Base-by-base conservation (phyloP, 2,797 vertebrate species). In the Coccyzus lansbergi region DNA sequence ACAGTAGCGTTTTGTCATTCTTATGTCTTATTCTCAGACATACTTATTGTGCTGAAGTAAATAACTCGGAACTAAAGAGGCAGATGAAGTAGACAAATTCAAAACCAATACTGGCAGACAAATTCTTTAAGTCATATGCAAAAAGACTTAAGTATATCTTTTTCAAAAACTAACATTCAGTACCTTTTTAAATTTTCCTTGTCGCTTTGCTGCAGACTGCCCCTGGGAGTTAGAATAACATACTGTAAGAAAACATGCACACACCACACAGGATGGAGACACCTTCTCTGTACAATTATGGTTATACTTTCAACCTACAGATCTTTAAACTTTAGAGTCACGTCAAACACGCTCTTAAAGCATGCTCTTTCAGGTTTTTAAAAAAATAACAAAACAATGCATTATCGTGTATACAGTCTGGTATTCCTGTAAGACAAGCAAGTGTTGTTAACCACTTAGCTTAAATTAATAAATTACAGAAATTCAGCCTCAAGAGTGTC, bases 111-210 rank as follows among this genome's bases (percentile, higher is more conserved):
- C 94, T 97, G 95, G 97, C 68, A 97, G 95, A 94, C 96, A 97
- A 95, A 95, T 95, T 95, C 69, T 96, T 93, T 82, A 97, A 94
- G 91, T 96, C 93, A 97, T 97, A 97, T 36, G 96, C 91, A 98
- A 96, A 96, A 96, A 97, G 95, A 97, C 84, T 98, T 96, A 94
- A 96, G 95, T 64, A 98, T 74, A 98, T 97, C 93, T 97, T 97
- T 97, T 97, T 98, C 93, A 98, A 98, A 97, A 98, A 98, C 98
- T 98, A 98, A 97, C 98, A 98, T 98, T 98, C 99, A 99, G 99
- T 99, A 99, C 99, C 99, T 99, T 99, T 99, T 99, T 99, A 99
- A 98, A 99, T 98, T 99, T 99, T 98, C 99, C 98, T 99, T 99
- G 99, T 98, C 99, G 99, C 97, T 99, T 99, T 99, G 99, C 99